Evolutionary conservation across 2,113 vertebrate genomes (phyloP).

Genomic region (Ailuropoda melanoleuca): DNA sequence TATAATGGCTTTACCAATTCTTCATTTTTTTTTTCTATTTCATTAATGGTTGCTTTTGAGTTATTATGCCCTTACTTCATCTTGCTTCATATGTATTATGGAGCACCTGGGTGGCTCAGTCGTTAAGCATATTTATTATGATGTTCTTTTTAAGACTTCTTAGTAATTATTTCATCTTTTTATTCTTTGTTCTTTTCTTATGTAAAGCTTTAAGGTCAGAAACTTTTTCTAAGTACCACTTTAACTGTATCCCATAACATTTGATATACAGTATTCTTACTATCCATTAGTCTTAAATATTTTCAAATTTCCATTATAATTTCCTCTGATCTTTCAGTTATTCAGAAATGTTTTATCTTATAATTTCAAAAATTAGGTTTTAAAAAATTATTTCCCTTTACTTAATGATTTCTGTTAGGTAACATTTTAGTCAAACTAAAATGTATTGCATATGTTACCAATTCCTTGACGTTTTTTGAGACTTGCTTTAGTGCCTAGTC

Average conservation of each 20-base stretch:
- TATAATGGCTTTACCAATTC: neutral
- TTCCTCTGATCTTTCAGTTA: neutral
- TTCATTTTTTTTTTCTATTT: slow-evolving; percentile 24
- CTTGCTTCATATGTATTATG: slow-evolving; percentile 29
- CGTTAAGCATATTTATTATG: slow-evolving; percentile 13
- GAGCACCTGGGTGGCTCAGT: no score
- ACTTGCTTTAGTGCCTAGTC: neutral
- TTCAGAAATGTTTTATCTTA: slow-evolving; percentile 28
- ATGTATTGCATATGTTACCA: neutral
- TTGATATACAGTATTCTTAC: neutral
- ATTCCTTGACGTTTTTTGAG: neutral
- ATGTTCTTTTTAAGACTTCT: neutral
- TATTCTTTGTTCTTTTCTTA: neutral
- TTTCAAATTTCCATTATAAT: slow-evolving; percentile 22
- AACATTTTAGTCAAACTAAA: neutral
- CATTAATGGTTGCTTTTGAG: neutral
- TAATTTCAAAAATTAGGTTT: neutral
- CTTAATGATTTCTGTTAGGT: neutral
- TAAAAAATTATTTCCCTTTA: neutral
- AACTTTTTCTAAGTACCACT: neutral
- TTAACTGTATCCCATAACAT: neutral
- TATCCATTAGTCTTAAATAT: neutral
- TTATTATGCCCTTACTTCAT: neutral
- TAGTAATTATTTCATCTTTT: slow-evolving; percentile 7
- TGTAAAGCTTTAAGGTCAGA: neutral